A percentile compares a stretch with the other conserved stretches of the same genome.
Conservation (phyloP, 1,140 invertebrate genomes). For the Pachyrhynchus sulphureomaculatus region DNA sequence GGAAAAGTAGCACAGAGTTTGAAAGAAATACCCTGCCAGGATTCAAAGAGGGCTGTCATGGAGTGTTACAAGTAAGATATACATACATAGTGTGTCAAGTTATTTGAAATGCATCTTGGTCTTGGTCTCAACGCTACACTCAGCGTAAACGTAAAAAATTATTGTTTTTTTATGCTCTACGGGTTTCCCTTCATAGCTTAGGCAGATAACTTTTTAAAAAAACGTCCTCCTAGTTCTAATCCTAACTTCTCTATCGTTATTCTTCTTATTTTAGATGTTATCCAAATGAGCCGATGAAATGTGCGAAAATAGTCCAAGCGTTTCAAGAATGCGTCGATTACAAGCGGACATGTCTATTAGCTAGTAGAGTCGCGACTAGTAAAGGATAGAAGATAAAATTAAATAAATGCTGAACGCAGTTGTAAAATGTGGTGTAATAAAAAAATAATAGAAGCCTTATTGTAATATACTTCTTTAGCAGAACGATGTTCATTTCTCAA, state of each 20-base stretch:
- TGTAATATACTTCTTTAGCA: background rate
- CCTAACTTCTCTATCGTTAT: background rate
- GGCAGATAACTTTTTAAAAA: no score
- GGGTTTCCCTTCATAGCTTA: no score
- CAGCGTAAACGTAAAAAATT: no score
- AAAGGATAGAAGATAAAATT: constrained; percentile 15
- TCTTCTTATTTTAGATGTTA: constrained; percentile 24
- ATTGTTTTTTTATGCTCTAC: no score
- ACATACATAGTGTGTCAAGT: background rate
- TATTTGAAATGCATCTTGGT: no score
- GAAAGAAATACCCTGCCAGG: constrained; percentile 39
- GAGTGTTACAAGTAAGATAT: constrained; percentile 42
- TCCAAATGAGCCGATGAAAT: constrained; percentile 46
- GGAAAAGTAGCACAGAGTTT: constrained; percentile 20
- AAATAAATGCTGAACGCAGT: background rate
- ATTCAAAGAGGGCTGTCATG: constrained; percentile 41
- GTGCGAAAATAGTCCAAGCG: constrained; percentile 47
- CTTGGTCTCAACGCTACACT: no score
- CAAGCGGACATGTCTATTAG: constrained; percentile 37
- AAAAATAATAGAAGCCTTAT: constrained; percentile 1
- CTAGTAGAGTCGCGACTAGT: constrained; percentile 23
- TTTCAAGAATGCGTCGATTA: constrained; percentile 50
- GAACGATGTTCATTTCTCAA: background rate
- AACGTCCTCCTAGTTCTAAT: background rate
- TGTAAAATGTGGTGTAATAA: background rate